Conservation (phyloP, 2,888 invertebrate species). For the Drosophila recens region DNA sequence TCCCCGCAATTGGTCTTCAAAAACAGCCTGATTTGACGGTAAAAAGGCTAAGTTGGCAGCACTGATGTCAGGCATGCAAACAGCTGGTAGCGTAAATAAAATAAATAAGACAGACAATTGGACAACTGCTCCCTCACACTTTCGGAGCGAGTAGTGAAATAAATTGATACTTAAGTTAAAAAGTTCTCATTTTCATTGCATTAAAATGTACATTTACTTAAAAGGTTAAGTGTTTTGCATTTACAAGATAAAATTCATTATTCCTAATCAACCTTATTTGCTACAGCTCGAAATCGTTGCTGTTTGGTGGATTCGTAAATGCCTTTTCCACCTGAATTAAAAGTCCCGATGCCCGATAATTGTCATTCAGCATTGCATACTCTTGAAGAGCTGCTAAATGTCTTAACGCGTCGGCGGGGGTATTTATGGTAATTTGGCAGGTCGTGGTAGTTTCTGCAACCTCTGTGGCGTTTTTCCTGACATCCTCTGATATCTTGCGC, state of each 20-base stretch:
- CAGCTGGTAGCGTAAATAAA: too few relatives aligned
- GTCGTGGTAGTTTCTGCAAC: background rate
- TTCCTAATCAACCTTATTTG: background rate
- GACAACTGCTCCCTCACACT: background rate
- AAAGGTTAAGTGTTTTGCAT: background rate
- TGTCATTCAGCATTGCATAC: slow-evolving; percentile 80
- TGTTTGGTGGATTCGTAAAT: slow-evolving; percentile 62
- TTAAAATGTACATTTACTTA: background rate
- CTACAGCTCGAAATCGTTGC: slow-evolving; percentile 48
- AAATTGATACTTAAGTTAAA: background rate
- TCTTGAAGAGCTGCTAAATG: slow-evolving; percentile 78
- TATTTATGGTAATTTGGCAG: slow-evolving; percentile 4
- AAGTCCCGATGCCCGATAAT: slow-evolving; percentile 82
- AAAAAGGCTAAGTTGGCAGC: too few relatives aligned
- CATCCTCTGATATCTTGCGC: background rate
- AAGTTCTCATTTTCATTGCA: background rate
- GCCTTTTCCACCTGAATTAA: slow-evolving; percentile 77
- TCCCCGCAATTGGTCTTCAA: too few relatives aligned
- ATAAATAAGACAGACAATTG: too few relatives aligned
- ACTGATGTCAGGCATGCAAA: too few relatives aligned
- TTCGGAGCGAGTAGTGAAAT: background rate
- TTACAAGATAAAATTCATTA: background rate
- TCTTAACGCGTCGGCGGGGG: slow-evolving; percentile 31
- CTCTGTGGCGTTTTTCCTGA: background rate
- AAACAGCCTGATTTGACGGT: too few relatives aligned